Evolutionary conservation across 2,113 vertebrate species (phyloP), one percentile per base, ranked within the genome.

Genomic region (Crotalus horridus): DNA sequence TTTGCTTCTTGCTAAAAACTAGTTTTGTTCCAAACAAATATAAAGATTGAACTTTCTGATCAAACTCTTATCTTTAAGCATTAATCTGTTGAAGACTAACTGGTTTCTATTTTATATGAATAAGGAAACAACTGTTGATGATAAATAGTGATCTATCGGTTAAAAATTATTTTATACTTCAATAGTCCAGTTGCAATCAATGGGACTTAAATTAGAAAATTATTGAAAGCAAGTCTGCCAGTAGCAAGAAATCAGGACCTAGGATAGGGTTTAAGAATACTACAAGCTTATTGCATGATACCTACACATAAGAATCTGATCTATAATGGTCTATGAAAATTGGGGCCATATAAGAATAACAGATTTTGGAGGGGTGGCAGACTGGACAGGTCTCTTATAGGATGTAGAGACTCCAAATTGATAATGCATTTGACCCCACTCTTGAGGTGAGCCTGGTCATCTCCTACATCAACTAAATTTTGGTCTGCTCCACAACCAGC

Each of bases 1-100:
- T 87, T 93, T 95, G 94, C 85, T n/a, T 2, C 1, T 53, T 0
- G 90, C 90, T 91, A 88, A 17, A 94, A 94, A 95, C 92, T 92
- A 0, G 58, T 46, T 21, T 85, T 54, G 0, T 33, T 90, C 91
- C 87, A 95, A 54, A 29, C 90, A 93, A 26, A 1, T 6, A 29
- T 93, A 93, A 94, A 23, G 1, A 61, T 15, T 69, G 46, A 33
- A 54, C 29, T 54, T 81, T n/a, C 5, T 81, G 64, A 58, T 86
- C 23, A 58, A 58, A 91, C 11, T 9, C 54, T 56, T 15, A 43
- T 46, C n/a, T 56, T 85, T 56, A 43, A 58, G 39, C 26, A 58
- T 39, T 58, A 56, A 85, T 46, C 33, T 81, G 20, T 29, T 90
- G 48, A 90, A 85, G n/a, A 53, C 26, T 33, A n/a, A 51, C 29